Evolutionary conservation across 2,113 vertebrate species (phyloP), one percentile per base, ranked within the genome.

Genomic region (human): DNA sequence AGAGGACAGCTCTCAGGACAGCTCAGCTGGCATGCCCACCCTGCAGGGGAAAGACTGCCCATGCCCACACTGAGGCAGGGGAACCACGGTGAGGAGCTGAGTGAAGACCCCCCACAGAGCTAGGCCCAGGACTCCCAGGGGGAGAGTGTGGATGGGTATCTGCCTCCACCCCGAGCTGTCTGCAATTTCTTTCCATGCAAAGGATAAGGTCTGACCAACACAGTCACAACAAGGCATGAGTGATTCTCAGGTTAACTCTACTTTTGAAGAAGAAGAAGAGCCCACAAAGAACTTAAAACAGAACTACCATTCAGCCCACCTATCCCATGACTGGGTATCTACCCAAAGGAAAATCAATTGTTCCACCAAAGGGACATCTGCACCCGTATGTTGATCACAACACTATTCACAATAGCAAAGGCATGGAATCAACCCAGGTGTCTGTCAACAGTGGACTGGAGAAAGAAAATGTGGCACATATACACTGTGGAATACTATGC

Each of bases 31-130:
- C 23, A 55, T 32, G 61, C 40, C 40, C n/a, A 48, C 70, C 50
- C 66, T 80, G 6, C 16, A 52, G 13, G 4, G 25, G 7, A 48
- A 35, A 23, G 7, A 7, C 17, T 50, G 1, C 13, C 43, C 40
- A 32, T 9, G 0, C 3, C 38, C 2, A 30, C 35, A 8, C 35
- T 32, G 2, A 9, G 23, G 22, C 22, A n/a, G 38, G 45, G 22
- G 32, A 61, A 32, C 23, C 38, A 30, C 11, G 2, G 2, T 43
- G 10, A 35, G 40, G 25, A 86, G 16, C 22, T 32, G 22, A 40
- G 12, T 6, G 43, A 55, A 30, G 55, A 10, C 35, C 5, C 5
- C 30, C 45, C n/a, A 30, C 9, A 80, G 17, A 78, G 43, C 43
- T 48, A 8, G 75, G 43, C 40, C 16, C 25, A 40, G 40, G 40